These are phyloP conservation scores for Melinaea marsaeus DNA, from an alignment of 2,888 invertebrate species.

Conservation along the genomic window DNA sequence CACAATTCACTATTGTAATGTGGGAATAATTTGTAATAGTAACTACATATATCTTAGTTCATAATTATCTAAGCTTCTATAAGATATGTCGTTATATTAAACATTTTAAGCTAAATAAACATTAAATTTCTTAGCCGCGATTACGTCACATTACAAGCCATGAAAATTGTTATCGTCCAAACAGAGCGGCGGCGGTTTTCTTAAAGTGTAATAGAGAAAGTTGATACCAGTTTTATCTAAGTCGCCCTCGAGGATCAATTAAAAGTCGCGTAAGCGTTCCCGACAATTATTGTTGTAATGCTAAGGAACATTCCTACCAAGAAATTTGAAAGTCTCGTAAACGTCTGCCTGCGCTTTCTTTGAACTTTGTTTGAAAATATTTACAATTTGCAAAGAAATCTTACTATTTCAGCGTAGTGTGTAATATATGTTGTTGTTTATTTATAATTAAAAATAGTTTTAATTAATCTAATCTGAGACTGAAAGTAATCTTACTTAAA, in stretches of 20 bases:
- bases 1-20: no score
- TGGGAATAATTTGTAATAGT: no score
- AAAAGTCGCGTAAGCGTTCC: conserved; percentile 68
- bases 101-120: conserved; percentile 12
- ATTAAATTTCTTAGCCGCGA: conserved; percentile 31
- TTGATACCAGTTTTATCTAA: conserved; percentile 73
- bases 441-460: no score
- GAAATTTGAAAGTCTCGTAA: conserved; percentile 40
- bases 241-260: conserved; percentile 78
- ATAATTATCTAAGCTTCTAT: no score
- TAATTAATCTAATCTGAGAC: no score
- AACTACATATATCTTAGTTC: no score
- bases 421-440: no score
- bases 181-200: conserved; percentile 67
- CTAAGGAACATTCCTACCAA: conserved; percentile 48
- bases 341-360: conserved; percentile 26
- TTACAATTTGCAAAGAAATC: neutral
- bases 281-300: conserved; percentile 72
- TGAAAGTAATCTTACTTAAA: no score
- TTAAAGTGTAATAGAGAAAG: conserved; percentile 77
- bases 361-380: conserved; percentile 5
- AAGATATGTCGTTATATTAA: no score
- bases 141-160: conserved; percentile 55
- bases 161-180: conserved; percentile 70
- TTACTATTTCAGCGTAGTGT: neutral